Evolutionary conservation across 2,888 invertebrate genomes (phyloP).

Genomic region (Himalopsyche japonica): DNA sequence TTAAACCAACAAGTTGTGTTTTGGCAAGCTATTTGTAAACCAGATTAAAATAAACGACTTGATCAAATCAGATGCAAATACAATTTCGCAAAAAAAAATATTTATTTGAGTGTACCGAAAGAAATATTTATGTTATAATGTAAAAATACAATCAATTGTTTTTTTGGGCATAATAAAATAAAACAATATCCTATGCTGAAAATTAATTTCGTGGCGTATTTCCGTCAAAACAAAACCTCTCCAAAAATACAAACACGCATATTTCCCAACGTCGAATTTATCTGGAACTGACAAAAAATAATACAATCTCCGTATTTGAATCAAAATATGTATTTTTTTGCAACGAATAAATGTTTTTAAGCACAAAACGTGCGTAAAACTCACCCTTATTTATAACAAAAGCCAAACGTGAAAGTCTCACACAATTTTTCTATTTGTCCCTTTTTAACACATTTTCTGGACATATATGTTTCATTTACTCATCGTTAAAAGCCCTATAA

Average conservation of each 20-base stretch:
- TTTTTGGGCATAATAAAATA: too few relatives aligned
- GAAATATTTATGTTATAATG: too few relatives aligned
- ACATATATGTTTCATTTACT: not conserved
- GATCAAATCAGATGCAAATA: too few relatives aligned
- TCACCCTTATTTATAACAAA: not conserved
- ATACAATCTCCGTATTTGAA: not conserved
- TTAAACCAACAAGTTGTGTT: too few relatives aligned
- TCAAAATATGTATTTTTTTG: not conserved
- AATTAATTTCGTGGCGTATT: too few relatives aligned
- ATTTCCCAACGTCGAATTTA: not conserved
- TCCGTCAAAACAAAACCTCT: too few relatives aligned
- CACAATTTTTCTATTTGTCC: not conserved
- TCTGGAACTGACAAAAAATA: not conserved
- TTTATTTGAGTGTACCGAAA: too few relatives aligned
- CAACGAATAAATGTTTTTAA: not conserved
- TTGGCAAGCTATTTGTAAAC: too few relatives aligned
- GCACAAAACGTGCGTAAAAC: not conserved
- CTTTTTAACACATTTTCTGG: slow-evolving; percentile 2
- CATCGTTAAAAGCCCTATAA: not conserved
- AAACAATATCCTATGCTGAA: too few relatives aligned
- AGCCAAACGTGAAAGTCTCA: not conserved
- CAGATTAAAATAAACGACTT: too few relatives aligned
- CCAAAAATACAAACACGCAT: not conserved
- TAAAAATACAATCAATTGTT: too few relatives aligned
- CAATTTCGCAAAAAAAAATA: too few relatives aligned